Evolutionary conservation across 2,888 invertebrate species (phyloP).

Genomic region (Agriopis marginaria): DNA sequence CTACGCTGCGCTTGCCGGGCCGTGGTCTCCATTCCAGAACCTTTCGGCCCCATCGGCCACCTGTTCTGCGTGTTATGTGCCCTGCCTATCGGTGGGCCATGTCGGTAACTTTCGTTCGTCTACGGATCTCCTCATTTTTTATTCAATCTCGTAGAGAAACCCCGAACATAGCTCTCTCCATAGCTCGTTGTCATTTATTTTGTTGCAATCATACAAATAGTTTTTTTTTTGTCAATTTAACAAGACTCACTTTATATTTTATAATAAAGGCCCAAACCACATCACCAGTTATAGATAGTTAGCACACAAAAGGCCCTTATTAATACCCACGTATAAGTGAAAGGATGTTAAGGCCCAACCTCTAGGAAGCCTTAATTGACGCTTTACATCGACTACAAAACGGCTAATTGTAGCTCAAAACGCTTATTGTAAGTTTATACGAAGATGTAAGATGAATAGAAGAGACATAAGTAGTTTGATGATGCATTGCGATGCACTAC

Average conservation of each 20-base stretch:
- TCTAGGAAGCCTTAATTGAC: constrained; percentile 78
- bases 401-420: constrained; percentile 81
- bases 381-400: constrained; percentile 80
- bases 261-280: constrained; percentile 42
- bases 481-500: neutral
- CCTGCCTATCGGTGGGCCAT: no score
- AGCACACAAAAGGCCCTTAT: constrained; percentile 67
- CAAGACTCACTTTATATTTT: neutral
- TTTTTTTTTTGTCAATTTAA: neutral
- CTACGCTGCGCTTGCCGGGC: no score
- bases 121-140: no score
- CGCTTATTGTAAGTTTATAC: constrained; percentile 73
- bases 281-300: constrained; percentile 63
- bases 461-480: constrained; percentile 36
- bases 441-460: constrained; percentile 50
- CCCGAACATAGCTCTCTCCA: no score
- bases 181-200: no score
- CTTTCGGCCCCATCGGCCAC: no score
- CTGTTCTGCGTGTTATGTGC: no score
- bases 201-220: neutral
- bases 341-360: constrained; percentile 60
- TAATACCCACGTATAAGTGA: constrained; percentile 57
- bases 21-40: no score
- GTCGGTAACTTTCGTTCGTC: no score
- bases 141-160: no score